Evolutionary conservation across 2,113 vertebrate species (phyloP), one percentile per base, ranked within the genome.

Genomic region (Syngnathus typhle): DNA sequence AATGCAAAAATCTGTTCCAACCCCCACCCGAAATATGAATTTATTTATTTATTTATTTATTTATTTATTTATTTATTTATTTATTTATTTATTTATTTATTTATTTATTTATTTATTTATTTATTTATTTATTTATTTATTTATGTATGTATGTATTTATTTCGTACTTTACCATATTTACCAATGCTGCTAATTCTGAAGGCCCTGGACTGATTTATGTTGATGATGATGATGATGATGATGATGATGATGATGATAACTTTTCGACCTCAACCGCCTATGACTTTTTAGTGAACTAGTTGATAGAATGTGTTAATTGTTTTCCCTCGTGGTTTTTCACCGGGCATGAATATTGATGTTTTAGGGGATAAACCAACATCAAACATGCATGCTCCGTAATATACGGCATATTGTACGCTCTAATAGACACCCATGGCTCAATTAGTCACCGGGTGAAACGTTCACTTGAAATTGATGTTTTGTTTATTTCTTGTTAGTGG

Each of bases 401-500:
- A 7, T 16, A 58, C 27, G 15, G 13, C 27, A 58, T 36, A 7
- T 18, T 58, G 27, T 58, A 23, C 6, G 15, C 55, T 58, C 27
- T 58, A 13, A 58, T 36, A 58, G 23, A 58, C 55, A 32, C 27
- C 55, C 55, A 18, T 16, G 55, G 13, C 55, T 36, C 55, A 58
- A 58, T 58, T 58, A 58, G 55, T 58, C 55, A 58, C 27, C 55
- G 27, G 27, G 12, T 3, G 55, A 12, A 32, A 15, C 13, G 15
- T 58, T 32, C 27, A 58, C 55, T 58, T 58, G 6, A 58, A 58
- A 58, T 58, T 58, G 55, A 58, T 36, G 55, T 32, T 15, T 58
- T 16, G 27, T 7, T 36, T 36, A 36, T 58, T 36, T 36, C 15
- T 7, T 32, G 2, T 58, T 13, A 7, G n/a, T n/a, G n/a, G n/a